These are phyloP conservation scores for Drosophila rellima DNA, from an alignment of 2,888 invertebrate species.

Conservation along the genomic window DNA sequence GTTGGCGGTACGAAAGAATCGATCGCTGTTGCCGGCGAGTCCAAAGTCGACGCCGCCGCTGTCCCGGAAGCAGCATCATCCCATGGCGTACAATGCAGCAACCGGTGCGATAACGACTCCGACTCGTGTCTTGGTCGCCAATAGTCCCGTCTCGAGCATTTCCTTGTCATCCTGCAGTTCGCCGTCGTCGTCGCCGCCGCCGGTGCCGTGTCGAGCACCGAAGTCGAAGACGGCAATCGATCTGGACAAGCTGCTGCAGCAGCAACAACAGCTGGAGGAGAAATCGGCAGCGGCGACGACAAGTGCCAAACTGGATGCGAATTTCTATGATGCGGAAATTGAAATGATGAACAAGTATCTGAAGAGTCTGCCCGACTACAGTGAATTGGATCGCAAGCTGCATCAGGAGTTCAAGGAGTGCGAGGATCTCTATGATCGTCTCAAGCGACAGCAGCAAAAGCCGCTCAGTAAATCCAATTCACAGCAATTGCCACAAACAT, in stretches of 20 bases:
- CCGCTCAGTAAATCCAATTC: slow-evolving; percentile 84
- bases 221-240: slow-evolving; percentile 71
- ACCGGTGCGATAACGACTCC: slow-evolving; percentile 75
- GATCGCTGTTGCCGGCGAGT: slow-evolving; percentile 71
- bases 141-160: slow-evolving; percentile 83
- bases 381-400: slow-evolving; percentile 85
- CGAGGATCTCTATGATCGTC: slow-evolving; percentile 85
- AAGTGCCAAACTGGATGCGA: slow-evolving; percentile 80
- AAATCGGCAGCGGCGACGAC: slow-evolving; percentile 77
- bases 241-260: slow-evolving; percentile 77
- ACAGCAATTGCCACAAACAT: slow-evolving; percentile 75
- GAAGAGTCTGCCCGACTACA: slow-evolving; percentile 86
- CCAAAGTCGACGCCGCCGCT: slow-evolving; percentile 82
- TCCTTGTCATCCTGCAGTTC: slow-evolving; percentile 84
- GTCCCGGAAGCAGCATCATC: slow-evolving; percentile 79
- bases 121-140: slow-evolving; percentile 65
- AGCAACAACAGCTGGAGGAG: slow-evolving; percentile 80
- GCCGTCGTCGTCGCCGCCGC: slow-evolving; percentile 84
- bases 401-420: slow-evolving; percentile 86
- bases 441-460: slow-evolving; percentile 81
- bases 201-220: slow-evolving; percentile 83
- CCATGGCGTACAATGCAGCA: slow-evolving; percentile 77
- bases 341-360: slow-evolving; percentile 86
- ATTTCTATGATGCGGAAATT: slow-evolving; percentile 85
- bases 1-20: slow-evolving; percentile 75